Evolutionary conservation across 35 echinoderm and acorn worm species (phyloP).

Genomic region (Ophiothrix spiculata): DNA sequence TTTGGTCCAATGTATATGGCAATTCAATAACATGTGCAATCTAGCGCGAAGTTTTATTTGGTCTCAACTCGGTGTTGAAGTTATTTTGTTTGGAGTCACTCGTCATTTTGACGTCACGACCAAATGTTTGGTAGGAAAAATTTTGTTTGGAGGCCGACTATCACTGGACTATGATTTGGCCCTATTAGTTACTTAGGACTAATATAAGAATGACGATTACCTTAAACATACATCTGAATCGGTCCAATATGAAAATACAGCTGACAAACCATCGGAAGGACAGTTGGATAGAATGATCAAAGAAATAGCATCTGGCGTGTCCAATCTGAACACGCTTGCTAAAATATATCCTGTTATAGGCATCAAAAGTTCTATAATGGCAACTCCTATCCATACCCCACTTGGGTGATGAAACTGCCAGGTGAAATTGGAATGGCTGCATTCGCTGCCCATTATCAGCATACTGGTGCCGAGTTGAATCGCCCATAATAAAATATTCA

Average conservation of each 20-base stretch:
- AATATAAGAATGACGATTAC: background rate
- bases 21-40: too few species aligned
- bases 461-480: background rate
- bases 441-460: background rate
- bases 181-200: background rate
- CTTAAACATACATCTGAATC: slow-evolving; percentile 1
- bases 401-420: background rate
- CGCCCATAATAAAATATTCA: too few species aligned
- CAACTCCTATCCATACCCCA: background rate
- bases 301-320: background rate
- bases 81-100: too few species aligned
- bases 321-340: background rate
- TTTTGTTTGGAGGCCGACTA: too few species aligned
- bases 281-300: background rate
- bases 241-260: slow-evolving; percentile 9
- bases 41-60: too few species aligned
- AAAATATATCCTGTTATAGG: background rate
- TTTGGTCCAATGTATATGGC: too few species aligned
- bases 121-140: too few species aligned
- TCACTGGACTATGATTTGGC: background rate
- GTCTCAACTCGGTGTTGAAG: too few species aligned
- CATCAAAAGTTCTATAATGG: background rate
- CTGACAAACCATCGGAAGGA: background rate
- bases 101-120: too few species aligned
- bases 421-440: background rate